Conservation (phyloP, 2,113 vertebrate genomes). For the Callopanchax toddi region DNA sequence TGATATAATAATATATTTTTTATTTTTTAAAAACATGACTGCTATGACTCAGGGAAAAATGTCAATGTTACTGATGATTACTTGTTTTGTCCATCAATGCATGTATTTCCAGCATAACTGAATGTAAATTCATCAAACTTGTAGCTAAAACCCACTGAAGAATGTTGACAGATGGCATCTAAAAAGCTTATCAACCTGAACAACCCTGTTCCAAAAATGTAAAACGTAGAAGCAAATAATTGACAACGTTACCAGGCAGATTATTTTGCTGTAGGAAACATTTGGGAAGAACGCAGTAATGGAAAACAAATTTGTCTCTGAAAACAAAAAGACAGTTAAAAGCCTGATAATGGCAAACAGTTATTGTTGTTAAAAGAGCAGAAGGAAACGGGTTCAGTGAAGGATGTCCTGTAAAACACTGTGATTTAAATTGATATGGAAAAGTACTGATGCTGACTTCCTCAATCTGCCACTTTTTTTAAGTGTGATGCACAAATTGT, state of each 20-base stretch:
- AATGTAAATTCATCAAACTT: background rate
- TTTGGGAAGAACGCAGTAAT: constrained; percentile 1
- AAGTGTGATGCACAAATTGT: too few species aligned
- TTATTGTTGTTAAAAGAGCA: constrained; percentile 38
- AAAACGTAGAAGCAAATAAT: background rate
- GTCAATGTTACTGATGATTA: background rate
- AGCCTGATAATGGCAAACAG: constrained; percentile 18
- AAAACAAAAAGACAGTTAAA: constrained; percentile 17
- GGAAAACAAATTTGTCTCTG: constrained; percentile 5
- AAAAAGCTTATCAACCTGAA: background rate
- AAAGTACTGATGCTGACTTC: constrained; percentile 40
- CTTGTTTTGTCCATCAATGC: background rate
- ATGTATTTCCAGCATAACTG: background rate
- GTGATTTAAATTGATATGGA: constrained; percentile 37
- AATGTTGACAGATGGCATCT: background rate
- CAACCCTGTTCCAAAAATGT: background rate
- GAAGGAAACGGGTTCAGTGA: constrained; percentile 54
- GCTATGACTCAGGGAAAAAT: background rate
- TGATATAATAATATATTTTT: too few species aligned
- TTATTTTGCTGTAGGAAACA: background rate
- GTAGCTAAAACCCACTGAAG: background rate
- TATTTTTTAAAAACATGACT: too few species aligned
- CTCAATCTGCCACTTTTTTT: background rate
- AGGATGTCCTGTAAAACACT: constrained; percentile 69
- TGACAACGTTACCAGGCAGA: background rate